These are phyloP conservation scores for pig (Sus scrofa) DNA, from an alignment of 2,113 vertebrate genomes.

Conservation along the genomic window DNA sequence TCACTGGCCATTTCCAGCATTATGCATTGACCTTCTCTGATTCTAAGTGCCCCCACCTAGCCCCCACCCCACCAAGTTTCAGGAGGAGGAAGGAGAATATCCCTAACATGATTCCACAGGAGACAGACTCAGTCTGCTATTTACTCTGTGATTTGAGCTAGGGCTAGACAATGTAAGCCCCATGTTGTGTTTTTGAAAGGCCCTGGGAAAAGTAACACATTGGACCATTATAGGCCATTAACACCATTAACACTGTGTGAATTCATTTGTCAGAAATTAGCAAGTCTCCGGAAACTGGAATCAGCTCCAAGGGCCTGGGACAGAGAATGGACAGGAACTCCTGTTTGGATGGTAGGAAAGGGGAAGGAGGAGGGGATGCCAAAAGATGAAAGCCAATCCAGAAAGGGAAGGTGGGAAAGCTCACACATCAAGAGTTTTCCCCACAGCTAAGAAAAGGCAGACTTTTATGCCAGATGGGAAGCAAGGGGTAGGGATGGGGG, in stretches of 20 bases:
- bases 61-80: not conserved
- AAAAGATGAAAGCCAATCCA: constrained; percentile 34
- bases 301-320: constrained; percentile 43
- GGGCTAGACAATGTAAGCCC: constrained; percentile 41
- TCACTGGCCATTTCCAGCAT: constrained; percentile 51
- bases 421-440: constrained; percentile 13
- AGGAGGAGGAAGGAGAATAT: not conserved
- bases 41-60: not conserved
- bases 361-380: not conserved
- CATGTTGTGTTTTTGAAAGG: constrained; percentile 63
- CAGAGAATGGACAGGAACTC: not conserved
- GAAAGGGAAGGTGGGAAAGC: constrained; percentile 7
- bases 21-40: not conserved
- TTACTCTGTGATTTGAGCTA: constrained; percentile 63
- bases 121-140: constrained; percentile 47
- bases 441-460: constrained; percentile 42
- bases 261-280: constrained; percentile 71
- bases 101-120: not conserved
- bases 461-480: not conserved
- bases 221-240: constrained; percentile 71
- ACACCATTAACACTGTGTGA: constrained; percentile 71
- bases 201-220: constrained; percentile 71
- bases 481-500: not conserved
- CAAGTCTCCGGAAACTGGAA: constrained; percentile 62
- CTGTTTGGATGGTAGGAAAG: not conserved